Evolutionary conservation across 2,797 vertebrate species (phyloP).

Genomic region (Chelon labrosus): DNA sequence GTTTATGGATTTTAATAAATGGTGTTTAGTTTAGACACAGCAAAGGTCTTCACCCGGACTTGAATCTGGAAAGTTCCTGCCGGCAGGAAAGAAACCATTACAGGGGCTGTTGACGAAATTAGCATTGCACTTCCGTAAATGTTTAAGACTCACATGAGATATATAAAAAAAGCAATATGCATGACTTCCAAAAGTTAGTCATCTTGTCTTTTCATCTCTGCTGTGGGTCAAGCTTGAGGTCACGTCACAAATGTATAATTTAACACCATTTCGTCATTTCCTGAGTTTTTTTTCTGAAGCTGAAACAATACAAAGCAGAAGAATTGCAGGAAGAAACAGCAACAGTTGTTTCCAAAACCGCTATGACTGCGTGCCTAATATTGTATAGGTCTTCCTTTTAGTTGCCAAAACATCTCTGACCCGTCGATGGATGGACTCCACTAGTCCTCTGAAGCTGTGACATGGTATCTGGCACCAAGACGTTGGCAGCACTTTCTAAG

Average conservation of each 20-base stretch:
- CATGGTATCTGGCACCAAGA: too few species aligned
- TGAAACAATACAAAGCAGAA: too few species aligned
- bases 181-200: not conserved
- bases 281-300: too few species aligned
- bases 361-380: too few species aligned
- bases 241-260: not conserved
- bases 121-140: not conserved
- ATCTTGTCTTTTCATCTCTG: not conserved
- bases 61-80: not conserved
- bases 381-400: too few species aligned
- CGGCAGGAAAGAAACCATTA: slow-evolving; percentile 6
- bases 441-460: too few species aligned
- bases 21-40: not conserved
- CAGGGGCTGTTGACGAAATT: not conserved
- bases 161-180: not conserved
- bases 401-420: too few species aligned
- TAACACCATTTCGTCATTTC: too few species aligned
- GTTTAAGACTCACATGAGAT: not conserved
- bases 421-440: too few species aligned
- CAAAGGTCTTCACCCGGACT: not conserved
- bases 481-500: too few species aligned
- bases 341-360: too few species aligned
- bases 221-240: not conserved
- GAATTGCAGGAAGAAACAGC: too few species aligned
- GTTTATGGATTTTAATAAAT: not conserved